These are phyloP conservation scores for Tyria jacobaeae DNA, from an alignment of 2,888 invertebrate genomes.

Conservation along the genomic window DNA sequence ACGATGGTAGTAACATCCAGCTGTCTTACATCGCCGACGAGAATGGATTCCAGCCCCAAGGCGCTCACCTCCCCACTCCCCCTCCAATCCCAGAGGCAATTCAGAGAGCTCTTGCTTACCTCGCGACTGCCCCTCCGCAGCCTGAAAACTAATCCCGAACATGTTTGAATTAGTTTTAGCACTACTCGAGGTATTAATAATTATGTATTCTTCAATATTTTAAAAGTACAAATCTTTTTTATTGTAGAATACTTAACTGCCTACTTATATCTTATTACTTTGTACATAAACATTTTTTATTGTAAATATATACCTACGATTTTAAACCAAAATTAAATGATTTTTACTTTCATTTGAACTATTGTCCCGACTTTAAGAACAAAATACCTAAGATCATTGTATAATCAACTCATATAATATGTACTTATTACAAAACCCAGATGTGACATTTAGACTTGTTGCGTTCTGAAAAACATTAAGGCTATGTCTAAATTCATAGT, in stretches of 20 bases:
- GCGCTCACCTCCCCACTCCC: slow-evolving; percentile 88
- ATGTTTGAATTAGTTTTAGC: slow-evolving; percentile 43
- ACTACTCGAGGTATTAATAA: slow-evolving; percentile 38
- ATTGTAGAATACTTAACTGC: slow-evolving; percentile 32
- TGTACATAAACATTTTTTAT: slow-evolving; percentile 38
- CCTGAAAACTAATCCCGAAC: slow-evolving; percentile 56
- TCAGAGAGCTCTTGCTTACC: slow-evolving; percentile 88
- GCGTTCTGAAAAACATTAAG: slow-evolving; percentile 1
- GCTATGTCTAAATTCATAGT: background rate
- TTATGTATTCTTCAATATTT: slow-evolving; percentile 29
- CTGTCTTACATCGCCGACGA: slow-evolving; percentile 89
- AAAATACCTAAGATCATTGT: background rate
- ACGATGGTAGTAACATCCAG: slow-evolving; percentile 87
- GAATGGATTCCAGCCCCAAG: slow-evolving; percentile 89
- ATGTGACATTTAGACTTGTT: slow-evolving; percentile 5
- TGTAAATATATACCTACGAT: slow-evolving; percentile 21
- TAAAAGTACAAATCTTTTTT: slow-evolving; percentile 28
- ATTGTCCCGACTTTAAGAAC: background rate
- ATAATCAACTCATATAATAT: background rate
- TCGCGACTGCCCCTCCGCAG: slow-evolving; percentile 88
- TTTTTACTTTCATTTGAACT: background rate
- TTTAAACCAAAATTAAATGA: background rate
- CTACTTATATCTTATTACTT: slow-evolving; percentile 34
- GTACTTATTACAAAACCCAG: slow-evolving; percentile 6
- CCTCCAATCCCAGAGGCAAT: slow-evolving; percentile 91